Base-by-base conservation (phyloP, 2,113 vertebrate genomes). In the Collichthys lucidus region DNA sequence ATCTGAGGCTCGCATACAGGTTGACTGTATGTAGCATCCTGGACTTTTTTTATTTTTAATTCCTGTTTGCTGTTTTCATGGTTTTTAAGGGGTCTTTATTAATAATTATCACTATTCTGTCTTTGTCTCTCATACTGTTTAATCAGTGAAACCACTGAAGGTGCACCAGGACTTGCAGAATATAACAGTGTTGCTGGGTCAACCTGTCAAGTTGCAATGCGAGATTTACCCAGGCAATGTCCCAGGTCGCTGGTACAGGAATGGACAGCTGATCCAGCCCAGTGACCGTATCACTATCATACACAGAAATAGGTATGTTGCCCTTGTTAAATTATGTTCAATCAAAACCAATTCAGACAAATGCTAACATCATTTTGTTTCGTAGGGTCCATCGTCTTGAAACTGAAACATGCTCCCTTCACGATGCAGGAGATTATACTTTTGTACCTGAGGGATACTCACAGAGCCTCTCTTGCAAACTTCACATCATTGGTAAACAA, bases 241-340 rank as follows among this genome's bases (percentile, higher is more conserved):
- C 49, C 65, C 95, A 24, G 98, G 98, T 11, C 98, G 97, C 66
- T 99, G 98, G 98, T 99, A 97, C 85, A 96, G 97, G 91, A 99
- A 99, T 7, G 98, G 97, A 6, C 96, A 99, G 80, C 90, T 97
- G 47, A 88, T 99, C 29, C 97, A 97, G 91, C 94, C 96, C 24
- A 95, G 91, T 60, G 98, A 99, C 50, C 97, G 92, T 50, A 84
- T 99, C 69, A 97, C 94, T 83, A 91, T 99, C 72, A 86, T 96
- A 57, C 98, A 99, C 90, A 97, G 96, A 92, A 96, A 96, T 91
- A 97, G 93, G 98, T 98, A 91, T 75, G 90, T 50, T 19, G 29
- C 9, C 3, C 31, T 11, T 67, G 2, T 50, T 19, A 5, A 29
- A 35, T 5, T 59, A 6, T 22, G 9, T 15, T 63, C 20, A 22